Conservation (phyloP, 1,140 invertebrate species). For the Phenacoccus solenopsis region DNA sequence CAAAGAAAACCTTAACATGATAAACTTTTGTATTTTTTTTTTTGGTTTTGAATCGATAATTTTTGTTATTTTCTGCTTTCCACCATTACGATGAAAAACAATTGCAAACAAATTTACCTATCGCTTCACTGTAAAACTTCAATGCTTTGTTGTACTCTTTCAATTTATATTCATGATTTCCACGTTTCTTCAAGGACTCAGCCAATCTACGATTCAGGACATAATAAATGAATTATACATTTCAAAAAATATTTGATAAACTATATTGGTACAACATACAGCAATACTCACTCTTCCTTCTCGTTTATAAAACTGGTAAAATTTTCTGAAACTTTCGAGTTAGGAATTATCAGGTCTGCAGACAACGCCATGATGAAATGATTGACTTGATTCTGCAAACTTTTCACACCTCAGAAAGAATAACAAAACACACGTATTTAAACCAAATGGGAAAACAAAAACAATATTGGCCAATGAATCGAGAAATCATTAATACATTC, state of each 20-base stretch:
- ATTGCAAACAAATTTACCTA: conserved; percentile 40
- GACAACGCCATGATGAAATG: neutral
- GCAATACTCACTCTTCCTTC: neutral
- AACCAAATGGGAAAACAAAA: too few relatives aligned
- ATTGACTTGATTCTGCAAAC: neutral
- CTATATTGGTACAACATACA: too few relatives aligned
- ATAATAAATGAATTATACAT: neutral
- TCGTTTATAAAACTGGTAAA: neutral
- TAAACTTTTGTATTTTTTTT: neutral
- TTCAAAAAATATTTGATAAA: too few relatives aligned
- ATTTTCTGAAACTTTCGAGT: neutral
- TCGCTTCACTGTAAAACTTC: conserved; percentile 70
- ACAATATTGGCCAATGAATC: too few relatives aligned
- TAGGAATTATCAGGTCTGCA: neutral
- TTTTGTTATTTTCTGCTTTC: too few relatives aligned
- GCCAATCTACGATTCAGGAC: conserved; percentile 34
- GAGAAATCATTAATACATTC: too few relatives aligned
- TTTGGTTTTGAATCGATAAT: too few relatives aligned
- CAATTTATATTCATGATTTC: conserved; percentile 72
- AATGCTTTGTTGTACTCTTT: conserved; percentile 79
- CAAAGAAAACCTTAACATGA: neutral
- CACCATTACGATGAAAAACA: neutral
- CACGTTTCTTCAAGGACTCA: conserved; percentile 74
- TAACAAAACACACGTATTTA: neutral
- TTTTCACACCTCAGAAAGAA: neutral